Evolutionary conservation across 2,113 vertebrate species (phyloP), one percentile per base, ranked within the genome.

Genomic region (Aspiorhynchus laticeps): DNA sequence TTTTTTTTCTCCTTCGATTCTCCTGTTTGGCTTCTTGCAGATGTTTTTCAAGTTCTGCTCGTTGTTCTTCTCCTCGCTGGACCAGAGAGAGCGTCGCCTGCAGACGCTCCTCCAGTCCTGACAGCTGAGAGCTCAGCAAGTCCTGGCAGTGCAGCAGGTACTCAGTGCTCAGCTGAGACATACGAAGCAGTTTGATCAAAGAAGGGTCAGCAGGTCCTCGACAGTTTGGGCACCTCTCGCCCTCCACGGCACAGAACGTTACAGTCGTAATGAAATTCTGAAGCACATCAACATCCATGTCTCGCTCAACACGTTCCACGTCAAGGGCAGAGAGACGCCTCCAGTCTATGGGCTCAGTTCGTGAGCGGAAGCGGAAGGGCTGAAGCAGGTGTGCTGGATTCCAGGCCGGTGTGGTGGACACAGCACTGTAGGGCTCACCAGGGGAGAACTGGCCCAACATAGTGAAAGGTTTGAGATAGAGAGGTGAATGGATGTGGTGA

Each of bases 61-160:
- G 86, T 80, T 92, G 93, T 73, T 91, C 87, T 84, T 89, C 91
- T 5, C 90, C 74, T 0, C 6, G 38, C 82, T 91, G 90, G 85
- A 93, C 90, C 84, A 93, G 86, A 0, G 88, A 82, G 1, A 61
- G 83, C 11, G 92, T 87, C 21, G 85, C 84, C 89, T 92, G 91
- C 74, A 96, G 90, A 56, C 43, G 51, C 0, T 90, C 92, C 86
- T 95, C 91, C 0, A 95, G 90, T n/a, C 71, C 12, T 7, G 90
- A 46, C 21, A 95, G 74, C 4, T 82, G 93, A 88, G 89, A n/a
- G 0, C 91, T 93, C 90, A 96, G 88, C 82, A 14, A 87, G 6
- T 95, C 94, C 91, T 96, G 95, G 74, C 94, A 95, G 73, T 95
- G 94, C 77, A 96, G 91, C 77, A 96, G 91, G 89, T 96, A 96